Evolutionary conservation across 2,113 vertebrate genomes (phyloP), one percentile per base, ranked within the genome.

Genomic region (Sprattus sprattus): DNA sequence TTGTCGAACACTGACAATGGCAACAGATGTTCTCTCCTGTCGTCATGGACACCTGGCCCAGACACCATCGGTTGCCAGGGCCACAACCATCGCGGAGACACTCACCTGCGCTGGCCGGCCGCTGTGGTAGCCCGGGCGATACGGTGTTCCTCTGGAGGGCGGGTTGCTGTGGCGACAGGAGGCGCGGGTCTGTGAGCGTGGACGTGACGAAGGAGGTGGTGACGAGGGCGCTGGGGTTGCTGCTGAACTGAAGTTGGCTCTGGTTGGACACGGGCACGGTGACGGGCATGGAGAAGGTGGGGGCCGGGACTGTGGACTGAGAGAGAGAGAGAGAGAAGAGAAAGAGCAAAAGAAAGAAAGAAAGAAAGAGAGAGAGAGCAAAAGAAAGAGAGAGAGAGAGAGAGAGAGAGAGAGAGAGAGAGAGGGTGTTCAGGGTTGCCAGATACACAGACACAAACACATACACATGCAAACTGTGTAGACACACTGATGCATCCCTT

Each of bases 221-320:
- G 91, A 98, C 97, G 92, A 99, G 92, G 1, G 97, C 94, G 88
- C 97, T 93, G 0, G 96, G 97, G 92, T 96, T 98, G 95, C 96
- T 98, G 96, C 96, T 98, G 96, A 99, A 99, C 91, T 97, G 97
- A 90, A 98, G 95, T 32, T 96, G 93, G 88, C 94, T 98, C 88
- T 97, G 97, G 93, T 96, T 99, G 95, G 95, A 96, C 91, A 98
- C 97, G 0, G 98, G 97, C 89, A 99, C 97, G 67, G 98, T 98
- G 92, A 99, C 97, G 0, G 98, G 98, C 97, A 99, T 97, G 94
- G 97, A 97, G 64, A 99, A 99, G 92, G 97, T 98, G 4, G 97
- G 95, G 81, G 97, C 96, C 25, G 96, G 98, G 91, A 99, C 96
- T 89, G 96, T 87, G 54, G 98, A 98, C 98, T 99, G 71, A 78